Conservation (phyloP, 2,888 invertebrate genomes). For the Hirtodrosophila histrioides region DNA sequence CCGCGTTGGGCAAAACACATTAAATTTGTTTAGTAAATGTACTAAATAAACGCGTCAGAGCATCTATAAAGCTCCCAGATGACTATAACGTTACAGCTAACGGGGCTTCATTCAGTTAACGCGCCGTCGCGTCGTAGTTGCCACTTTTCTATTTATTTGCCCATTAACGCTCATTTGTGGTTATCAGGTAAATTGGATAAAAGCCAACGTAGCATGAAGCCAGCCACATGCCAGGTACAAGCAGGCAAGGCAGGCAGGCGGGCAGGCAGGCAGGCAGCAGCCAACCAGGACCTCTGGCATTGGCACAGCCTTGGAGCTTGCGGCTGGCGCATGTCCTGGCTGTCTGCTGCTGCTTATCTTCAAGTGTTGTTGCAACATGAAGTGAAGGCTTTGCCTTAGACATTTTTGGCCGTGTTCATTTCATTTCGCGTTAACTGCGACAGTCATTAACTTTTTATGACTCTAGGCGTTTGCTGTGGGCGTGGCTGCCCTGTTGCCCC, state of each 20-base stretch:
- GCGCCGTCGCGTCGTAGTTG: slow-evolving; percentile 70
- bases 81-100: slow-evolving; percentile 20
- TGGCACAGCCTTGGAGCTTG: not conserved
- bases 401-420: slow-evolving; percentile 49
- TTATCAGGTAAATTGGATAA: slow-evolving; percentile 80
- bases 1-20: slow-evolving; percentile 40
- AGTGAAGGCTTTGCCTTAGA: slow-evolving; percentile 52
- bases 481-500: slow-evolving; percentile 3
- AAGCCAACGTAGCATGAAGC: slow-evolving; percentile 78
- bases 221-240: slow-evolving; percentile 43
- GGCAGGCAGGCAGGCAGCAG: not conserved
- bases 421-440: slow-evolving; percentile 54
- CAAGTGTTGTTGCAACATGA: slow-evolving; percentile 68
- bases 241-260: too few species aligned
- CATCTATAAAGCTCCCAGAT: slow-evolving; percentile 25
- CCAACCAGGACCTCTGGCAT: slow-evolving; percentile 1
- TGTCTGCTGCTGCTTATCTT: slow-evolving; percentile 59
- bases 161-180: slow-evolving; percentile 79
- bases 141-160: slow-evolving; percentile 79
- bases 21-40: slow-evolving; percentile 72
- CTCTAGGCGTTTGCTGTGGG: slow-evolving; percentile 9
- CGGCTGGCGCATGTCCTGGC: slow-evolving; percentile 31
- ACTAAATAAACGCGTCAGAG: slow-evolving; percentile 55
- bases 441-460: slow-evolving; percentile 72
- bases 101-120: slow-evolving; percentile 60